These are phyloP conservation scores for Nephrotoma flavescens DNA, from an alignment of 2,888 invertebrate species.

Conservation along the genomic window DNA sequence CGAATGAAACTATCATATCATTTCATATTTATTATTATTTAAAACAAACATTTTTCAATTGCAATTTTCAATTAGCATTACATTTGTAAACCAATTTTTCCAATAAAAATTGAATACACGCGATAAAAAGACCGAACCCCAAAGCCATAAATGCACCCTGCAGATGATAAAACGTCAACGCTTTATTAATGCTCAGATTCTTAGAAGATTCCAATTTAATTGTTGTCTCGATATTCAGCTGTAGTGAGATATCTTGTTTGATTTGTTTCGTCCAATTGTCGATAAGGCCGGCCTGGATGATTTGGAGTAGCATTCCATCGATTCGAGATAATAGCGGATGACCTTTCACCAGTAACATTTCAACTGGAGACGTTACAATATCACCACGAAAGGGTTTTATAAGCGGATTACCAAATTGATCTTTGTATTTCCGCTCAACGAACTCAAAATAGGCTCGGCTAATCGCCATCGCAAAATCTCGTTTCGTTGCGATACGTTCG, in stretches of 20 bases:
- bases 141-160: constrained; percentile 2
- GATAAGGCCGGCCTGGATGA: not conserved
- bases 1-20: too few species aligned
- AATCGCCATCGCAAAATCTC: not conserved
- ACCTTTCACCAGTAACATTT: not conserved
- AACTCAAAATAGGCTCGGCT: not conserved
- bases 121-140: not conserved
- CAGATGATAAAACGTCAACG: not conserved
- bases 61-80: too few species aligned
- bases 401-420: not conserved
- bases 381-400: not conserved
- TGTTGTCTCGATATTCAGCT: not conserved
- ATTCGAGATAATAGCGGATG: not conserved
- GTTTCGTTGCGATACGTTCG: not conserved
- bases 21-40: too few species aligned
- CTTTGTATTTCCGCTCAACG: not conserved
- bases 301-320: not conserved
- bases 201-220: not conserved
- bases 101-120: not conserved
- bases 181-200: not conserved
- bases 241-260: not conserved
- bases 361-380: not conserved
- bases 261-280: not conserved
- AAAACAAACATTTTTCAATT: too few species aligned
- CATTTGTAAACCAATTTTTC: not conserved